Base-by-base conservation (phyloP, 2,797 vertebrate genomes). In the Bradypodion ventrale region DNA sequence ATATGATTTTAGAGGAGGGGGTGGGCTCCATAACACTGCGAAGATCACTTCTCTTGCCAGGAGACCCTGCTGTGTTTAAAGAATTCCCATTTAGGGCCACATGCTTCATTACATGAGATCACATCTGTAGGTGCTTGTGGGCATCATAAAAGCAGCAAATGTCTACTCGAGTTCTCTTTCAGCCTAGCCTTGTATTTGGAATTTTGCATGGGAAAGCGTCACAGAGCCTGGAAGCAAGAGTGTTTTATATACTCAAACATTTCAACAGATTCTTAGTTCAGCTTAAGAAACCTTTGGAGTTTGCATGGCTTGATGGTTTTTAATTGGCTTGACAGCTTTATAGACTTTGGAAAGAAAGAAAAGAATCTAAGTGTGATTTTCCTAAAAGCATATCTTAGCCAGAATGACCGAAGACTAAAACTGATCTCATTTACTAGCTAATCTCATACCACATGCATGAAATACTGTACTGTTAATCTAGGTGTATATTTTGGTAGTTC, bases 31-130 rank as follows among this genome's bases (percentile, higher is more conserved):
- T 89, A 91, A 89, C 95, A 88, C 94, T 95, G 95, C 92, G 88
- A 96, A 94, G 3, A 74, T 91, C 82, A 80, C 90, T 90, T 86
- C 90, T 84, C 88, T 90, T 95, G 94, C 95, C 95, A 95, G 93
- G 90, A 92, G 88, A 93, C 93, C 94, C 95, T 91, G 95, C 95
- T 96, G 95, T 94, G 95, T 92, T 91, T 93, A 95, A 92, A 94
- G 92, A 93, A 92, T 94, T 94, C 91, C 92, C 92, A 87, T 87
- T 93, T 93, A 88, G 92, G 91, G 85, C 93, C 93, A 94, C 95
- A 93, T 93, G 94, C 92, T 92, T 94, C 85, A 84, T 94, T 95
- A 91, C 90, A 90, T 83, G 87, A 90, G 79, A 91, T 89, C 92
- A 90, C 94, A 96, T 94, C 94, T 96, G 94, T 91, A 94, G 90